Percentiles rank a stretch among this genome's conserved stretches.
phyloP scores from a whole-genome alignment of 2,113 vertebrate species.

The Ophthalmolycus amberensis region DNA sequence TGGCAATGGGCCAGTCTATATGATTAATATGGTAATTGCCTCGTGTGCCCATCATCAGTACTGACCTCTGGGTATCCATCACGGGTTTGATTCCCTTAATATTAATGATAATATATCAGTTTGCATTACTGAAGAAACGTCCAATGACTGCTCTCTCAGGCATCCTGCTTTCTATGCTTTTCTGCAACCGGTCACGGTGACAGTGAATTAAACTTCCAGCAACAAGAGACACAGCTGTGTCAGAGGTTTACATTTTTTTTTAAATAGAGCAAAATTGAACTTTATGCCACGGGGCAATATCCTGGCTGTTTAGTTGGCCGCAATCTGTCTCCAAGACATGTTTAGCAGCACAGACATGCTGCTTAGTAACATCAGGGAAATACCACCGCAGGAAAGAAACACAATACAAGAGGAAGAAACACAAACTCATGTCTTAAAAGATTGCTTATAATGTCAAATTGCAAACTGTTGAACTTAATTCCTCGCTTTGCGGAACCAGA shows the following conservation, averaged over 20 bases:
- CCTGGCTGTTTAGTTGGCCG: constrained; percentile 26
- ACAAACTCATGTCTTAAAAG: constrained; percentile 7
- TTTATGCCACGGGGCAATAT: constrained; percentile 31
- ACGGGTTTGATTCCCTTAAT: background rate
- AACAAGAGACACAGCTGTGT: background rate
- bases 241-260: background rate
- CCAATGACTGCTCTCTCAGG: background rate
- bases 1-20: background rate
- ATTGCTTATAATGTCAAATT: constrained; percentile 1
- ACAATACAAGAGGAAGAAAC: constrained; percentile 10
- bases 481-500: background rate
- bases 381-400: constrained; percentile 43
- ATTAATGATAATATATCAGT: too few relatives aligned
- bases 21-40: background rate
- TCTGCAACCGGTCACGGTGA: background rate
- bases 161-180: background rate
- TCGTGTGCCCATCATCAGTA: background rate
- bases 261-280: background rate
- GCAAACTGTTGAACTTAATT: constrained; percentile 7
- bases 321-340: constrained; percentile 44
- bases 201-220: background rate
- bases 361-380: constrained; percentile 71
- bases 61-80: background rate
- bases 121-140: background rate
- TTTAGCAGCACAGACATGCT: constrained; percentile 67